phyloP scores from a whole-genome alignment of 1,140 invertebrate species.

The Aphaenogaster ashmeadi region DNA sequence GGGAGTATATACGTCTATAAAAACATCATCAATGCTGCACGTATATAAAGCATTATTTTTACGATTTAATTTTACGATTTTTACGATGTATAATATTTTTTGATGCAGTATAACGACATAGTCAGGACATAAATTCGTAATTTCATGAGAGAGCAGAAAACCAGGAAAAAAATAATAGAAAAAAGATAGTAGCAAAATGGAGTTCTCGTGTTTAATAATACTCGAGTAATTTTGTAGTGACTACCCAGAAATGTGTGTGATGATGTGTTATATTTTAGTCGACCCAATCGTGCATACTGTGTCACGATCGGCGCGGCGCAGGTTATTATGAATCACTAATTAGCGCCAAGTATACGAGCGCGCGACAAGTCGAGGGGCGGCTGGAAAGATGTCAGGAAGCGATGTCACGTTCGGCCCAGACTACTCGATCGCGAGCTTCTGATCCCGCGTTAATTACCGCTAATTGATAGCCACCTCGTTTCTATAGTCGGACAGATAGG shows the following conservation, averaged over 20 bases:
- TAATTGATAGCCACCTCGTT: conserved; percentile 64
- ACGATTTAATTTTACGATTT: not conserved
- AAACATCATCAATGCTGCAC: not conserved
- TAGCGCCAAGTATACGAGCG: conserved; percentile 22
- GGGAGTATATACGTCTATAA: conserved; percentile 15
- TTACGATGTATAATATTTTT: conserved; percentile 5
- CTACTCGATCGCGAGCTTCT: conserved; percentile 14
- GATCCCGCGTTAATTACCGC: conserved; percentile 58
- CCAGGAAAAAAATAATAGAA: too few relatives aligned
- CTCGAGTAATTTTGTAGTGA: not conserved
- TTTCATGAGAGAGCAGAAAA: not conserved
- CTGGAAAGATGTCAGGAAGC: conserved; percentile 37
- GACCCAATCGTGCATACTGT: not conserved
- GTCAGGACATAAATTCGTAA: not conserved
- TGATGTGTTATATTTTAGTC: not conserved
- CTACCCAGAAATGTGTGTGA: not conserved
- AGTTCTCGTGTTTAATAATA: not conserved
- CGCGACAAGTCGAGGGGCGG: not conserved
- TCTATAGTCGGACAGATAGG: not conserved
- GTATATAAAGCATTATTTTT: not conserved
- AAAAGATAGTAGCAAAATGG: too few relatives aligned
- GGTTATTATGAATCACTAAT: conserved; percentile 43
- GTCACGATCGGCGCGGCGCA: not conserved
- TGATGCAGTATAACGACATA: not conserved
- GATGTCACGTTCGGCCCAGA: conserved; percentile 27